These are phyloP conservation scores for Cydia fagiglandana DNA, from an alignment of 1,140 invertebrate genomes.

Conservation along the genomic window DNA sequence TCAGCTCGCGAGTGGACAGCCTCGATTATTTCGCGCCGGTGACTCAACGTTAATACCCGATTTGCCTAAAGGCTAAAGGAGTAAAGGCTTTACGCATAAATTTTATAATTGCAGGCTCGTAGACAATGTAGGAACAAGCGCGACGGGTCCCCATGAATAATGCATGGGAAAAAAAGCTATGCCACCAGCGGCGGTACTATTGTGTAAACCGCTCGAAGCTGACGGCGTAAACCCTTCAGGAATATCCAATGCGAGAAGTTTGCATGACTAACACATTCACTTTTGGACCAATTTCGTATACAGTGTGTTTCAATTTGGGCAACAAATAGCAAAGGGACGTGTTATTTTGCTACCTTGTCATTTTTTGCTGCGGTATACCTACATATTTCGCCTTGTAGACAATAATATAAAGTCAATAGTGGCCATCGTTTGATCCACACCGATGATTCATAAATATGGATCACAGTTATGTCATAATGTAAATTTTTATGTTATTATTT, in stretches of 20 bases:
- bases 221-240: not conserved
- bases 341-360: too few species aligned
- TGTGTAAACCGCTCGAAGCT: conserved; percentile 29
- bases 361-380: too few species aligned
- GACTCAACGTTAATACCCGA: conserved; percentile 63
- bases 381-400: too few species aligned
- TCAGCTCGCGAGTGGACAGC: conserved; percentile 65
- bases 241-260: not conserved
- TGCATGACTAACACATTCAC: not conserved
- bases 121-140: conserved; percentile 70
- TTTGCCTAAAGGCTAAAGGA: conserved; percentile 68
- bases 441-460: too few species aligned
- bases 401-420: too few species aligned
- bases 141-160: conserved; percentile 66
- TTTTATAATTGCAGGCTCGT: conserved; percentile 71
- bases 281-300: not conserved
- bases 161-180: conserved; percentile 58
- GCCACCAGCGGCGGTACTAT: conserved; percentile 38
- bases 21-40: conserved; percentile 57
- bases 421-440: too few species aligned
- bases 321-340: too few species aligned
- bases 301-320: not conserved
- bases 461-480: too few species aligned
- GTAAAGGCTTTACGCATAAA: conserved; percentile 64
- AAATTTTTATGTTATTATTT: not conserved